phyloP scores from a whole-genome alignment of 2,113 vertebrate genomes.

The Chionis minor region DNA sequence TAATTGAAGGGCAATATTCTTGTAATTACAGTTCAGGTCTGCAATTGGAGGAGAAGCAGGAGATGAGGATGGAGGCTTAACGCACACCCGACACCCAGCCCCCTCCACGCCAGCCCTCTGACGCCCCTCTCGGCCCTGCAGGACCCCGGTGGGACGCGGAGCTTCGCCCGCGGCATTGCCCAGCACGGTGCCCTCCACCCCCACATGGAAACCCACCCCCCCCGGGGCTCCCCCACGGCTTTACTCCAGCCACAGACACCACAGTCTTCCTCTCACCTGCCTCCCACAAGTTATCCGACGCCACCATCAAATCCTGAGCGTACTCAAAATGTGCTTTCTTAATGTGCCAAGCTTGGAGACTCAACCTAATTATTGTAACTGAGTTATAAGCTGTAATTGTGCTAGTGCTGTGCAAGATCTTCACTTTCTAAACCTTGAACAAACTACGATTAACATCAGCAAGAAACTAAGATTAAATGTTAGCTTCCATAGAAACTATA shows the following conservation, averaged over 20 bases:
- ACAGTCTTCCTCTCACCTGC: not conserved
- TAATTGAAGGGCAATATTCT: rapidly evolving
- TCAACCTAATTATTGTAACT: not conserved
- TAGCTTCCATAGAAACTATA: not conserved
- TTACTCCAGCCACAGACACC: not conserved
- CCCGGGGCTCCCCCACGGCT: no score
- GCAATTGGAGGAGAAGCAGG: not conserved
- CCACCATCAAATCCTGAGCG: not conserved
- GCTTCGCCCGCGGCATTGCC: not conserved
- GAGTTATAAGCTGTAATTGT: not conserved
- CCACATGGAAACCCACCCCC: no score
- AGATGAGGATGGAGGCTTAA: rapidly evolving
- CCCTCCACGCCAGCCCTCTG: no score
- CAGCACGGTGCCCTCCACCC: no score
- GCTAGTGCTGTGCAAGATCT: not conserved
- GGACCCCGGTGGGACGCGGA: no score
- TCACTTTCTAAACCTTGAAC: not conserved
- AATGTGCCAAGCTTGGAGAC: not conserved
- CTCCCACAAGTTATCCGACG: not conserved
- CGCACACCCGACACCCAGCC: rapidly evolving
- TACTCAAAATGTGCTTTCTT: not conserved
- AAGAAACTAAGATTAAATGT: not conserved
- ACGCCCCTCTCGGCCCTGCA: no score
- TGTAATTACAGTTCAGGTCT: not conserved
- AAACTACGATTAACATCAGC: not conserved